Conservation (phyloP, 2,113 vertebrate species). For the Engraulis encrasicolus region DNA sequence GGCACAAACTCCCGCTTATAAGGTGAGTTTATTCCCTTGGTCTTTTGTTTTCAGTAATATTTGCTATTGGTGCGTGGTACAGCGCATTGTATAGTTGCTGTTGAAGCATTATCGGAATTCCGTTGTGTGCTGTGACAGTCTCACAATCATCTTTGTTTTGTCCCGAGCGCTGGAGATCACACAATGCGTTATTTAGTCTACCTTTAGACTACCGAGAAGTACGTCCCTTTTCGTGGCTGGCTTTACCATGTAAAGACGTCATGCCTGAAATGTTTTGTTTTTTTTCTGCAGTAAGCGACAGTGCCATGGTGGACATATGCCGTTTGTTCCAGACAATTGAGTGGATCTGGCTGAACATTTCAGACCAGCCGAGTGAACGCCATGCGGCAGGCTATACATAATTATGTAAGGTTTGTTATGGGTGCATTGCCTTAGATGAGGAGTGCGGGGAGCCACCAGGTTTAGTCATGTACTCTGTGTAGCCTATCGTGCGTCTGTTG, state of each 20-base stretch:
- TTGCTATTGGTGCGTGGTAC: not conserved
- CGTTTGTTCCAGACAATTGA: not conserved
- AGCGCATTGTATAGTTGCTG: not conserved
- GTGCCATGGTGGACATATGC: not conserved
- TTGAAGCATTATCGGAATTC: not conserved
- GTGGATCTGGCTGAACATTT: not conserved
- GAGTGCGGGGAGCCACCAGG: not conserved
- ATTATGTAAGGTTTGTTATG: not conserved
- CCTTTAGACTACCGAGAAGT: not conserved
- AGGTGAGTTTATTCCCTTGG: conserved; percentile 38
- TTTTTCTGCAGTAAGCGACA: not conserved
- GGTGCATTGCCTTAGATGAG: not conserved
- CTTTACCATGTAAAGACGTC: not conserved
- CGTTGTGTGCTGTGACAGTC: not conserved
- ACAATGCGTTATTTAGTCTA: not conserved
- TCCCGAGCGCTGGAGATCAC: not conserved
- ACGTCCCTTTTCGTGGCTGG: too few relatives aligned
- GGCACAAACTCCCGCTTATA: conserved; percentile 33
- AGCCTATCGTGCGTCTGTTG: not conserved
- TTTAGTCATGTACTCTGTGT: not conserved
- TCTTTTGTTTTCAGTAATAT: not conserved
- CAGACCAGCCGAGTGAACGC: not conserved
- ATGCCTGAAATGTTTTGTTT: not conserved
- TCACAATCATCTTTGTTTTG: not conserved
- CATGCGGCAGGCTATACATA: not conserved